These are phyloP conservation scores for Neoniphon sammara DNA, from an alignment of 2,797 vertebrate genomes.

Conservation along the genomic window DNA sequence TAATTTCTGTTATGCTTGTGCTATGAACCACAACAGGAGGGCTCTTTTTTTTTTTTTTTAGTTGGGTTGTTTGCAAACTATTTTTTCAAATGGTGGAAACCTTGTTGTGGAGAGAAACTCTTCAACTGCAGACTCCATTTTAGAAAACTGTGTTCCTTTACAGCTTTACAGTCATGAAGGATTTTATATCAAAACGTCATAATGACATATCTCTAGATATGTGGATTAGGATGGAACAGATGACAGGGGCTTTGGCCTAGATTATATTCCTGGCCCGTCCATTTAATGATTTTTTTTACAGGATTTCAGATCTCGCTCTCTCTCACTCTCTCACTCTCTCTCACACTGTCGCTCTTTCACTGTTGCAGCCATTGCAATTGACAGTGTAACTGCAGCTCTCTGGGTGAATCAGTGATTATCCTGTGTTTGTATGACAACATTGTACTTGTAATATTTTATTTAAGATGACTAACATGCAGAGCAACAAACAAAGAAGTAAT, in stretches of 20 bases:
- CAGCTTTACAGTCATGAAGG: conserved; percentile 17
- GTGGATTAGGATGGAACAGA: conserved; percentile 73
- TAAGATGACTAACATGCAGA: background rate
- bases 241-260: conserved; percentile 70
- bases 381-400: conserved; percentile 1
- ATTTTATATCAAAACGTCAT: conserved; percentile 60
- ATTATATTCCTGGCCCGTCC: conserved; percentile 60
- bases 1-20: background rate
- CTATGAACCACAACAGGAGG: too few relatives aligned
- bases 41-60: too few relatives aligned
- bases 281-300: conserved; percentile 72
- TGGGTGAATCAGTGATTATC: background rate
- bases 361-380: background rate
- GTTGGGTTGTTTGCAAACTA: too few relatives aligned
- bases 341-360: conserved; percentile 14
- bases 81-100: too few relatives aligned
- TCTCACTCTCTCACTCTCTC: background rate
- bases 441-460: background rate
- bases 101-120: background rate
- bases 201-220: conserved; percentile 66
- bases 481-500: too few relatives aligned
- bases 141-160: background rate
- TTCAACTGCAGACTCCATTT: conserved; percentile 6
- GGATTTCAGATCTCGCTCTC: conserved; percentile 42
- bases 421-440: background rate